Evolutionary conservation across 1,140 invertebrate genomes (phyloP), one percentile per base, ranked within the genome.

Genomic region (Pseudachorutes palmiensis): DNA sequence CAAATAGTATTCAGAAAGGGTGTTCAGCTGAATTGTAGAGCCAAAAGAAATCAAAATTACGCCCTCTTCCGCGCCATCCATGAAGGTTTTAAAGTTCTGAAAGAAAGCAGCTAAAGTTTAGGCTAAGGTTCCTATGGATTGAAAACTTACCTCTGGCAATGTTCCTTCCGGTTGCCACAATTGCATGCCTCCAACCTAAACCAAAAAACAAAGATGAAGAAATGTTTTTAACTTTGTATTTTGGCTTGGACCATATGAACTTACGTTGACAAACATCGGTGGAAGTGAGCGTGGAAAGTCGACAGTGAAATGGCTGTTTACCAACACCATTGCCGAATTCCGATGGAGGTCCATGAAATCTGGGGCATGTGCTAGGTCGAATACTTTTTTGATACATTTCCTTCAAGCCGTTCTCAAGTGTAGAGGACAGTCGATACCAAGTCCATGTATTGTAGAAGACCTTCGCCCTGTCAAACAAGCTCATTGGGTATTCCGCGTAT

Each of bases 31-130:
- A 41, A 72, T 62, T 12, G 67, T 66, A 19, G 70, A 69, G 2
- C 70, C 70, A 65, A 72, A 72, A 2, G 64, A 64, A 36, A 72
- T 72, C 2, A 72, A 31, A 26, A 72, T 55, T 0, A 55, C 70
- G 2, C 70, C 70, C 3, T 58, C 48, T 30, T 68, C 70, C 28
- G 65, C 32, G 31, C 19, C 33, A 49, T 72, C 65, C 55, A 72
- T 58, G 31, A 64, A 72, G 12, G 55, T 19, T 55, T 72, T 29
- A 26, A 67, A 62, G 28, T 64, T 61, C 70, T 72, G 41, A 2
- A 51, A 49, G 29, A 36, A 41, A 3, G 62, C 3, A 24, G 9
- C 9, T 19, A 12, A 63, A 63, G 24, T 41, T 3, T 14, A 51
- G 24, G 5, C n/a, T 19, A 32, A 32, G 29, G 22, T 30, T 14